Conservation (phyloP, 2,797 vertebrate species). For the Diglossa cyanea region DNA sequence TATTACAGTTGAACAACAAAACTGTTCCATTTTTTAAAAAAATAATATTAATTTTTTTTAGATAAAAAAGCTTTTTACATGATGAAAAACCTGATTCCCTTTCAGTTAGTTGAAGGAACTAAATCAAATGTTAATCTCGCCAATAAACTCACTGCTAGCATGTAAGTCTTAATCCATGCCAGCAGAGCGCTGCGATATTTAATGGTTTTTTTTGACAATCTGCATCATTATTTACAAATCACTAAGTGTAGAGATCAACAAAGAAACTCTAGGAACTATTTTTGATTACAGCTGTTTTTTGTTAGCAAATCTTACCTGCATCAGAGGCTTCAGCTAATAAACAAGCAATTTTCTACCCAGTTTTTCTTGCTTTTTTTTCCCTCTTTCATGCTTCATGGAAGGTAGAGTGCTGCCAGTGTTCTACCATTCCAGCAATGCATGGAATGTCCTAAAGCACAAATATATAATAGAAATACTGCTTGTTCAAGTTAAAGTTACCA, state of each 20-base stretch:
- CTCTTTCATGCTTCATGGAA: background rate
- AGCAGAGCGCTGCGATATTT: background rate
- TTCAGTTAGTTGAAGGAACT: background rate
- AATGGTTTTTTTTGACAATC: background rate
- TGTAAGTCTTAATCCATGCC: background rate
- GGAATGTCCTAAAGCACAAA: background rate
- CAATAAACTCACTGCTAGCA: background rate
- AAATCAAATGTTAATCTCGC: conserved; percentile 4
- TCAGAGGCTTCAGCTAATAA: background rate
- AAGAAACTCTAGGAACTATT: background rate
- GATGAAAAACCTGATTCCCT: background rate
- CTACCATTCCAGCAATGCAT: background rate
- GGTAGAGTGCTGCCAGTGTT: background rate
- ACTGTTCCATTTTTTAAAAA: background rate
- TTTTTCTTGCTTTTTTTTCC: background rate
- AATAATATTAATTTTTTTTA: background rate
- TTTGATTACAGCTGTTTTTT: background rate
- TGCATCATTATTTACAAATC: conserved; percentile 25
- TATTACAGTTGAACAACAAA: background rate
- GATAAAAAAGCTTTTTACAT: background rate
- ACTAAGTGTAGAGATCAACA: background rate
- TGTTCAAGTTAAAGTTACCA: background rate
- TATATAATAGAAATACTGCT: background rate
- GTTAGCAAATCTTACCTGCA: background rate
- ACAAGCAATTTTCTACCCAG: background rate